A percentile compares a stretch with the other conserved stretches of the same genome.
These are phyloP conservation scores for Melieria omissa DNA, from an alignment of 2,888 invertebrate genomes.

Conservation along the genomic window DNA sequence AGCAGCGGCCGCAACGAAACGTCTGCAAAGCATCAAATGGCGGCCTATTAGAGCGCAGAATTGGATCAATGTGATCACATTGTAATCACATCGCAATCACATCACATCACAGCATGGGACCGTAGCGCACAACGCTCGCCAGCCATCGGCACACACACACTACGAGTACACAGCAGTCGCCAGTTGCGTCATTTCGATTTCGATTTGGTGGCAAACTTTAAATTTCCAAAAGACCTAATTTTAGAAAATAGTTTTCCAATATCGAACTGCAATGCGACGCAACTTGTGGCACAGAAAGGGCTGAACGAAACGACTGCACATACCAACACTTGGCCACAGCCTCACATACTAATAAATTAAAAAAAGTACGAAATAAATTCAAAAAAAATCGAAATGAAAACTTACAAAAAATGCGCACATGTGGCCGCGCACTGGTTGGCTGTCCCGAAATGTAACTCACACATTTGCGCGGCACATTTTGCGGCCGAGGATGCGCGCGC, in stretches of 20 bases:
- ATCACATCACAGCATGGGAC: constrained; percentile 15
- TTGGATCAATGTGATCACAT: constrained; percentile 25
- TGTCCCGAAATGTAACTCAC: not conserved
- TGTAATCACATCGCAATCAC: constrained; percentile 14
- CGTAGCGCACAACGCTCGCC: not conserved
- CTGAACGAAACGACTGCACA: not conserved
- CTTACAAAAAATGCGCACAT: not conserved
- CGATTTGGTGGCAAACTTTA: not conserved
- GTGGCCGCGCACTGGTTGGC: not conserved
- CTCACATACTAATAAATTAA: not conserved
- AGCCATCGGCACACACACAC: not conserved
- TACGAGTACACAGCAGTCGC: too few relatives aligned
- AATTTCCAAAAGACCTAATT: not conserved
- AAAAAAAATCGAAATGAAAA: not conserved
- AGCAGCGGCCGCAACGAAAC: constrained; percentile 2
- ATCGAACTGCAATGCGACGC: not conserved
- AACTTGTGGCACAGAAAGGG: not conserved
- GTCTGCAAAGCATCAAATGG: constrained; percentile 28
- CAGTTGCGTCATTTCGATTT: not conserved
- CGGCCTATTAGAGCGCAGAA: constrained; percentile 20
- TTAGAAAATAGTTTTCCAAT: not conserved
- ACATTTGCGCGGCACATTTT: not conserved
- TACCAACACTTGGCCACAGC: not conserved
- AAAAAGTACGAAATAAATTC: not conserved
- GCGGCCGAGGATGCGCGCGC: not conserved